Evolutionary conservation across 2,888 invertebrate genomes (phyloP), one percentile per base, ranked within the genome.

Genomic region (Apamea sordens): DNA sequence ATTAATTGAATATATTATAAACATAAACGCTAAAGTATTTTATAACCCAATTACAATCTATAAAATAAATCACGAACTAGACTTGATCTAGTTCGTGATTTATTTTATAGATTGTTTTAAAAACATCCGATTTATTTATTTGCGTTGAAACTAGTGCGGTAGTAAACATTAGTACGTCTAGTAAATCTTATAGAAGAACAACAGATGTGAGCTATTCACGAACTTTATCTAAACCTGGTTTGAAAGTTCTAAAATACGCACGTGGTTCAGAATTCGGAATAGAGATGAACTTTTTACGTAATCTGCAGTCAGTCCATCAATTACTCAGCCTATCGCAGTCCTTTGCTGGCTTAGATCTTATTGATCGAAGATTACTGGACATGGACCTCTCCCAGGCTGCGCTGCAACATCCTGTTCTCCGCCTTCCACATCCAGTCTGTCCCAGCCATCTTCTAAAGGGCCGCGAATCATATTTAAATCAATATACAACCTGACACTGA

Each of bases 101-200:
- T n/a, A n/a, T n/a, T n/a, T n/a, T n/a, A n/a, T n/a, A n/a, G n/a
- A n/a, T n/a, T n/a, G 63, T 77, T 74, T 76, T 83, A 50, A 70
- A 79, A 84, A 85, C 76, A 64, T 75, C 69, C 13, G 56, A 82
- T 75, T 70, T 70, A 82, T 86, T 73, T 79, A 88, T 80, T 76
- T 71, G 53, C 56, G n/a, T 77, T 41, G 8, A 53, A 86, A 86
- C 65, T 59, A 77, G 77, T 63, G 24, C 76, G 28, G 73, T 86
- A 79, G 72, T 85, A 86, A 79, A 86, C 85, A 85, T 76, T 70
- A 50, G 50, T 56, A 74, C 47, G 71, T 56, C 63, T 75, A 77
- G 61, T 85, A 83, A 86, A 83, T 86, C 73, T 74, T 64, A 2
- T 47, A 64, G 84, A 85, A 74, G 50, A 79, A 75, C 36, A 86